Percentiles rank a stretch among this genome's conserved stretches.
Evolutionary conservation across 2,888 invertebrate genomes (phyloP).

Genomic region (Crematogaster levior): DNA sequence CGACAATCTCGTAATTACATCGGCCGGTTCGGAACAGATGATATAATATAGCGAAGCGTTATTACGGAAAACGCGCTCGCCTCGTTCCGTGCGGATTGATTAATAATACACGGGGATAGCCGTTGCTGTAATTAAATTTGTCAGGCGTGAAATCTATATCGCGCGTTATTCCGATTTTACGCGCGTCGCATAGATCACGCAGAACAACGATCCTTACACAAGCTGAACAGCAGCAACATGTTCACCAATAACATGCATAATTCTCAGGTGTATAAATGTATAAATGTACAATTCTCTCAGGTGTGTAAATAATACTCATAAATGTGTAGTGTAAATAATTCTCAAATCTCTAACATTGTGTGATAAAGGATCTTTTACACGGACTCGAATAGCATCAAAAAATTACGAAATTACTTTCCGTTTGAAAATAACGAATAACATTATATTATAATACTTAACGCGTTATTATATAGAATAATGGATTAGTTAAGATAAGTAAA

Average conservation of each 20-base stretch:
- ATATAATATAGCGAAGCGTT: slow-evolving; percentile 53
- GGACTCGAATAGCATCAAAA: neutral
- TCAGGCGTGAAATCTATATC: slow-evolving; percentile 54
- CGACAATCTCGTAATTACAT: slow-evolving; percentile 55
- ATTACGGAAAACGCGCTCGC: slow-evolving; percentile 47
- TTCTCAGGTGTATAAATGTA: slow-evolving; percentile 12
- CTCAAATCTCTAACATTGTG: too few relatives aligned
- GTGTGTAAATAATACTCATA: too few relatives aligned
- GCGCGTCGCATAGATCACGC: slow-evolving; percentile 53
- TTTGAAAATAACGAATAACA: neutral
- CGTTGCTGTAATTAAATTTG: slow-evolving; percentile 50
- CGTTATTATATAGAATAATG: neutral
- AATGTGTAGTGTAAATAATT: too few relatives aligned
- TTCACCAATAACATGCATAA: slow-evolving; percentile 29
- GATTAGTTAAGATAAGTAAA: neutral
- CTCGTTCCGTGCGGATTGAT: slow-evolving; percentile 47
- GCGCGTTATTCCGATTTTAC: slow-evolving; percentile 54
- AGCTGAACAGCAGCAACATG: neutral
- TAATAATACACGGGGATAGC: slow-evolving; percentile 45
- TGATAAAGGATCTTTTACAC: neutral
- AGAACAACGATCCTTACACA: slow-evolving; percentile 49
- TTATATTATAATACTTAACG: neutral
- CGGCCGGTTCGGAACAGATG: slow-evolving; percentile 48
- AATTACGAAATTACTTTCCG: neutral
- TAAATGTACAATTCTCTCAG: too few relatives aligned